phyloP scores from a whole-genome alignment of 2,888 invertebrate species.

The Marasmarcha lunaedactyla region DNA sequence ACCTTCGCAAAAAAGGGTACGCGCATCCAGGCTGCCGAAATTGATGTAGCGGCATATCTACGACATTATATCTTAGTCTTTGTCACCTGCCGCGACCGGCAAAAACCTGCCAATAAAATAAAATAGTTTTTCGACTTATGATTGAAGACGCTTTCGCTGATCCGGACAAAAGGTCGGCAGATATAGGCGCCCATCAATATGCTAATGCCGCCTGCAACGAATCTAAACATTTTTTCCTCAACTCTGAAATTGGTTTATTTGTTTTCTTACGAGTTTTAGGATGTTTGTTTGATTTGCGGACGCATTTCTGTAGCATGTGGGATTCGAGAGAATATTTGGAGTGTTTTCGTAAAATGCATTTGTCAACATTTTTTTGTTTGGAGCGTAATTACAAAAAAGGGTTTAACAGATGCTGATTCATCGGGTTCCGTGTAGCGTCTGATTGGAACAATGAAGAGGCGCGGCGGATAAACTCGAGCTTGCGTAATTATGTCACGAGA shows the following conservation, averaged over 20 bases:
- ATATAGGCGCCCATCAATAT: constrained; percentile 62
- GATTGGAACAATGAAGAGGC: constrained; percentile 24
- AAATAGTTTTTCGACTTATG: constrained; percentile 50
- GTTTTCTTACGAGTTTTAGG: constrained; percentile 56
- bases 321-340: constrained; percentile 28
- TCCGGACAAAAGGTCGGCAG: constrained; percentile 59
- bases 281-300: constrained; percentile 54
- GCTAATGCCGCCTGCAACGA: constrained; percentile 52
- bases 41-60: background rate
- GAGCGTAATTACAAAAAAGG: constrained; percentile 12
- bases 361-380: constrained; percentile 15
- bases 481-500: constrained; percentile 12
- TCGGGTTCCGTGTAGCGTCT: constrained; percentile 17
- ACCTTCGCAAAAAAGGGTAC: constrained; percentile 1
- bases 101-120: constrained; percentile 48
- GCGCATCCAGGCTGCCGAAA: background rate
- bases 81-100: constrained; percentile 46
- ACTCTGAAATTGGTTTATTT: constrained; percentile 62
- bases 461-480: constrained; percentile 21
- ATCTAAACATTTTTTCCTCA: constrained; percentile 46
- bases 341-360: constrained; percentile 18
- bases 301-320: constrained; percentile 25
- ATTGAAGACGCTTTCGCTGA: constrained; percentile 66
- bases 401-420: constrained; percentile 28
- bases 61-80: constrained; percentile 9